A percentile compares a stretch with the other conserved stretches of the same genome.
These are phyloP conservation scores for Enteromius afrohamiltoni DNA, from an alignment of 2,797 vertebrate species.

Conservation along the genomic window DNA sequence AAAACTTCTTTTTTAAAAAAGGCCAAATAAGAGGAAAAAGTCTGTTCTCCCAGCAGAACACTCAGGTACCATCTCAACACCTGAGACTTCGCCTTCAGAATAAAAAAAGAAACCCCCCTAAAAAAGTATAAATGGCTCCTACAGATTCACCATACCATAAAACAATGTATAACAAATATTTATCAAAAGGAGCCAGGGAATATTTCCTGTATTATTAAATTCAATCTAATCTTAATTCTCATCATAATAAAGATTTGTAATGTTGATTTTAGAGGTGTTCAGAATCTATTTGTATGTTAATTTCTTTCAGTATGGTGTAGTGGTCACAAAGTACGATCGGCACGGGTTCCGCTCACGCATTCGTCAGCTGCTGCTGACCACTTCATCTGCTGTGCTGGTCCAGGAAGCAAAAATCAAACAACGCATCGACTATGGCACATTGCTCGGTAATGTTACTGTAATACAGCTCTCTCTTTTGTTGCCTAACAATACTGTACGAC, in stretches of 20 bases:
- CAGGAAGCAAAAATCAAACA: constrained; percentile 94
- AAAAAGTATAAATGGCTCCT: neutral
- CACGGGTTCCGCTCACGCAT: constrained; percentile 90
- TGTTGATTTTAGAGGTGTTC: neutral
- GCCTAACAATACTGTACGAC: neutral
- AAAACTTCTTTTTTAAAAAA: no score
- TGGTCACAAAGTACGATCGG: constrained; percentile 94
- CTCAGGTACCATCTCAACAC: neutral
- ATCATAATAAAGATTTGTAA: neutral
- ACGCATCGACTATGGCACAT: constrained; percentile 85
- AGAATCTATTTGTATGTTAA: neutral
- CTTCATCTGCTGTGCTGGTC: constrained; percentile 80
- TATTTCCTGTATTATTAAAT: neutral
- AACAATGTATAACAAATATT: neutral
- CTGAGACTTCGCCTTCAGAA: neutral
- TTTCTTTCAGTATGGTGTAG: constrained; percentile 85
- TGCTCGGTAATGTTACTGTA: constrained; percentile 80
- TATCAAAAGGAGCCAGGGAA: neutral
- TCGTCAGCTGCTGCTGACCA: constrained; percentile 90
- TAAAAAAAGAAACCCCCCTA: neutral
- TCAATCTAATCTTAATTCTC: constrained; percentile 3
- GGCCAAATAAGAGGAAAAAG: neutral
- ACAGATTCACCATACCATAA: neutral
- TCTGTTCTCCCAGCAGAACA: neutral
- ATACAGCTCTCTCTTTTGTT: constrained; percentile 42